phyloP scores from a whole-genome alignment of 2,888 invertebrate species.

The Heterodera filipjevi region DNA sequence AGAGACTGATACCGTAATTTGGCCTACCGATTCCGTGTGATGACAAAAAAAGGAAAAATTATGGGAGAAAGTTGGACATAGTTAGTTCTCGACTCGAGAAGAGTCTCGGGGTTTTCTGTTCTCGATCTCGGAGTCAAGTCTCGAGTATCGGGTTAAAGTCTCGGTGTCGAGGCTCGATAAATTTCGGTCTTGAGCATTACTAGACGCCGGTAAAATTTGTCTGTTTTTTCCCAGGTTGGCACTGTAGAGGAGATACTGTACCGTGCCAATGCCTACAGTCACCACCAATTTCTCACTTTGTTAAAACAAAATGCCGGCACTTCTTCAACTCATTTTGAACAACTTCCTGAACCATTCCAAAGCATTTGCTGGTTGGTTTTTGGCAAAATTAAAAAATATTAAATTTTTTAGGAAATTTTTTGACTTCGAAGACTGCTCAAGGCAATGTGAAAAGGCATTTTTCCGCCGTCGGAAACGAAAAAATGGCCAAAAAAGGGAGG shows the following conservation, averaged over 20 bases:
- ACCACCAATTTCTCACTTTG: background rate
- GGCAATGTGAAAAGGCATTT: conserved; percentile 23
- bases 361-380: background rate
- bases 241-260: background rate
- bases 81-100: too few relatives aligned
- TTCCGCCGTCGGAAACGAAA: background rate
- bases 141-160: background rate
- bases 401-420: conserved; percentile 23
- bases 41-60: too few relatives aligned
- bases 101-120: too few relatives aligned
- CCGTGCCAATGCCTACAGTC: background rate
- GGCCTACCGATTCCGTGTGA: too few relatives aligned
- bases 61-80: too few relatives aligned
- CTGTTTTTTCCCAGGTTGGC: background rate
- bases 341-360: background rate
- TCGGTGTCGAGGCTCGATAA: too few relatives aligned
- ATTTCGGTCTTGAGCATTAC: background rate
- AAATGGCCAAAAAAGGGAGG: background rate
- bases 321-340: background rate
- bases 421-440: conserved; percentile 30
- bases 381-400: background rate
- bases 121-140: background rate
- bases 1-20: background rate
- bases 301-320: too few relatives aligned
- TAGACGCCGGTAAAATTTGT: too few relatives aligned